Conservation (phyloP, 2,888 invertebrate species). For the Steinernema hermaphroditum region DNA sequence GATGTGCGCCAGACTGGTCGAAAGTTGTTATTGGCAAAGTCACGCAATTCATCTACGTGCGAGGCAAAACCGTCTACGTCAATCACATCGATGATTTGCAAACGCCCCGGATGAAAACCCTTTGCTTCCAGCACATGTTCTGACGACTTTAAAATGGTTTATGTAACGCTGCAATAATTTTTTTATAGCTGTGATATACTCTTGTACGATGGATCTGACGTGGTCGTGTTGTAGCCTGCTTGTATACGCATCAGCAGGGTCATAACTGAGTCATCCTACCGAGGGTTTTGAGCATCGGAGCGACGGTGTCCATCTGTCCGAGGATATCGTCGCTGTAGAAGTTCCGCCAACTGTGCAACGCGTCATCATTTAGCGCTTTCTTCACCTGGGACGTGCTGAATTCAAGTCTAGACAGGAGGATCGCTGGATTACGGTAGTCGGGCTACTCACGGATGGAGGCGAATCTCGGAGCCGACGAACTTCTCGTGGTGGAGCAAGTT, state of each 20-base stretch:
- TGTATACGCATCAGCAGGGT: not conserved
- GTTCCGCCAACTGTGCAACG: conserved; percentile 73
- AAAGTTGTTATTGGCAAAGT: too few species aligned
- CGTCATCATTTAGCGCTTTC: conserved; percentile 93
- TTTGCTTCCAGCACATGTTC: too few species aligned
- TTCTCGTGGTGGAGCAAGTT: conserved; percentile 68
- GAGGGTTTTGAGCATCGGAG: conserved; percentile 40
- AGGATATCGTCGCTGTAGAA: conserved; percentile 78
- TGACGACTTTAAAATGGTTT: too few species aligned
- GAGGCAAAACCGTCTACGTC: too few species aligned
- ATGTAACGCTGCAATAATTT: too few species aligned
- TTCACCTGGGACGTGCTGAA: conserved; percentile 96
- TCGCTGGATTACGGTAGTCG: conserved; percentile 28
- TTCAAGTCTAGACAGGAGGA: conserved; percentile 80
- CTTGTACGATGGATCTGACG: not conserved
- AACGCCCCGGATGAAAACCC: too few species aligned
- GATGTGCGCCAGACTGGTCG: too few species aligned
- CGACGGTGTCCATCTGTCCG: conserved; percentile 69
- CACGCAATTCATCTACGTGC: too few species aligned
- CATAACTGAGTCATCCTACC: conserved; percentile 65
- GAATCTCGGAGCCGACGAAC: conserved; percentile 23
- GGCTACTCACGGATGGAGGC: conserved; percentile 78
- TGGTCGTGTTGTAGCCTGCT: not conserved
- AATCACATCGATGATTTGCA: too few species aligned
- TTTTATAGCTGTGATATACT: too few species aligned